These are phyloP conservation scores for Tolypeutes matacus DNA, from an alignment of 2,797 vertebrate genomes.

Conservation along the genomic window DNA sequence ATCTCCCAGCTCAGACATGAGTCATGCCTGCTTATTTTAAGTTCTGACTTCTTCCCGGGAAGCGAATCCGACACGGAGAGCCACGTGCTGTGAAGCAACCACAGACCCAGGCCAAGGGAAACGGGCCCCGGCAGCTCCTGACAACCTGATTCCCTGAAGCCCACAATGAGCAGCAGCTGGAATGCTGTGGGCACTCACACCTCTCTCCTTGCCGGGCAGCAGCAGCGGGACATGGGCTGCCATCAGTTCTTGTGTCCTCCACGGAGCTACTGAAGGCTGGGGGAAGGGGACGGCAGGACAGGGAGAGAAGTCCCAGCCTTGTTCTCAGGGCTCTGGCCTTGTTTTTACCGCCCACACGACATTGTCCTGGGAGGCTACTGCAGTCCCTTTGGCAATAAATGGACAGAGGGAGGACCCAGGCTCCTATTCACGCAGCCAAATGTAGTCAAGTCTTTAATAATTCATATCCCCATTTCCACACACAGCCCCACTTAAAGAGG, in stretches of 20 bases:
- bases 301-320: background rate
- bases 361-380: background rate
- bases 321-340: background rate
- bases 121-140: conserved; percentile 15
- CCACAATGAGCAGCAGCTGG: rapidly evolving
- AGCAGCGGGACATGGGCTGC: rapidly evolving
- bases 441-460: conserved; percentile 82
- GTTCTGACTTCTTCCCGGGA: conserved; percentile 73
- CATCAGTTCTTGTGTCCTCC: rapidly evolving
- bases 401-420: background rate
- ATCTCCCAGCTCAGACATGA: conserved; percentile 68
- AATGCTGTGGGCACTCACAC: background rate
- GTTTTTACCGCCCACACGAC: background rate
- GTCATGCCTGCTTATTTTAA: conserved; percentile 70
- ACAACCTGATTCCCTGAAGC: background rate
- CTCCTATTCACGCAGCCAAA: background rate
- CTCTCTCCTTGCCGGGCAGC: background rate
- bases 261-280: background rate
- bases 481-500: background rate
- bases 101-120: background rate
- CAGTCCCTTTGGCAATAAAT: background rate
- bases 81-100: background rate
- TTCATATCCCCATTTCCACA: conserved; percentile 74
- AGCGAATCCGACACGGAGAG: conserved; percentile 24
- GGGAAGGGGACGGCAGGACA: background rate